These are phyloP conservation scores for Apamea epomidion DNA, from an alignment of 2,888 invertebrate genomes.

Conservation along the genomic window DNA sequence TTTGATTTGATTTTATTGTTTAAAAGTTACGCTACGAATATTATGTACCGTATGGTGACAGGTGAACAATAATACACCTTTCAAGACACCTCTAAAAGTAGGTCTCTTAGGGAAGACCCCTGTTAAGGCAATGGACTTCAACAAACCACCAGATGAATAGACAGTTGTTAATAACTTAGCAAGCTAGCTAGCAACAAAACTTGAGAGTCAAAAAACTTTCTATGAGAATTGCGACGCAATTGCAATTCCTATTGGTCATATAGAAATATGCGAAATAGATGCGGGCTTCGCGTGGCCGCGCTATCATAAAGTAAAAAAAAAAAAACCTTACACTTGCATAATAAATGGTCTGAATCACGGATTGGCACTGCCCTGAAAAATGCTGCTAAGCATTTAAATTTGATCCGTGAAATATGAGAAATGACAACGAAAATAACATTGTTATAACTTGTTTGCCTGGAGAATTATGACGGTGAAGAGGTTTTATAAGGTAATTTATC, in stretches of 20 bases:
- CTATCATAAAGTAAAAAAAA: constrained; percentile 48
- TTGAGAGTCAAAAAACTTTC: constrained; percentile 4
- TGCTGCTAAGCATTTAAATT: constrained; percentile 36
- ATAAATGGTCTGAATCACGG: constrained; percentile 56
- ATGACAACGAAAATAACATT: constrained; percentile 14
- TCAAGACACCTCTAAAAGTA: not conserved
- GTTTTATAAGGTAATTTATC: not conserved
- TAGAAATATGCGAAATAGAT: constrained; percentile 47
- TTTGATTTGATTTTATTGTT: not conserved
- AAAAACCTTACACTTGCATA: constrained; percentile 45
- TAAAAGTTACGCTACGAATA: not conserved
- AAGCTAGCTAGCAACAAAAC: not conserved
- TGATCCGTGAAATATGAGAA: constrained; percentile 17
- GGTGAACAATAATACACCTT: not conserved
- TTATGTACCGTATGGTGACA: not conserved
- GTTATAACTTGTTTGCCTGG: constrained; percentile 15
- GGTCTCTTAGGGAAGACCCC: not conserved
- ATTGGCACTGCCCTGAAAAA: constrained; percentile 28
- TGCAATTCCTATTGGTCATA: constrained; percentile 17
- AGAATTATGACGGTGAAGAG: not conserved
- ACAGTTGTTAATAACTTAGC: not conserved
- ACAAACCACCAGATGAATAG: not conserved
- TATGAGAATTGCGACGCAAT: not conserved
- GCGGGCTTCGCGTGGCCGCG: constrained; percentile 56
- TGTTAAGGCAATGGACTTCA: not conserved